Conservation (phyloP, 2,888 invertebrate species). For the Cyaniris semiargus region DNA sequence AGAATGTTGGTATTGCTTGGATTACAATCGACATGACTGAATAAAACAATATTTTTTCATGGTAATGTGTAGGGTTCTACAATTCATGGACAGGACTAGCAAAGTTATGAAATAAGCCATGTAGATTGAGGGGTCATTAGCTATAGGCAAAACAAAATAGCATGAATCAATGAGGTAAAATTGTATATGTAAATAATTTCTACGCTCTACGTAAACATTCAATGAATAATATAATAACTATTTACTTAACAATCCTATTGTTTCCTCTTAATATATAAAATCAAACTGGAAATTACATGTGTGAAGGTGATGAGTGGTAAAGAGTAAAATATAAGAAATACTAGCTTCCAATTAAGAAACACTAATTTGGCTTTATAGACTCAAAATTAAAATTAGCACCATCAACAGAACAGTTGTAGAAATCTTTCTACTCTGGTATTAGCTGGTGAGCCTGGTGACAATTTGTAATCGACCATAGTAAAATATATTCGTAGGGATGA, state of each 20-base stretch:
- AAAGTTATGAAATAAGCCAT: background rate
- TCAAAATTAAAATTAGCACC: too few relatives aligned
- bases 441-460: too few relatives aligned
- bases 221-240: constrained; percentile 2
- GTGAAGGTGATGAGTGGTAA: background rate
- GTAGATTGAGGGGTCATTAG: background rate
- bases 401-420: too few relatives aligned
- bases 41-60: background rate
- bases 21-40: background rate
- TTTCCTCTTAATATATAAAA: background rate
- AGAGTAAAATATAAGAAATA: too few relatives aligned
- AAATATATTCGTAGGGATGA: background rate
- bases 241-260: background rate
- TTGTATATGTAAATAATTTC: background rate
- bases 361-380: too few relatives aligned
- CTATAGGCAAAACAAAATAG: background rate
- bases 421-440: too few relatives aligned
- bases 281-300: background rate
- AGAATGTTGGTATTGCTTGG: background rate
- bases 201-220: background rate
- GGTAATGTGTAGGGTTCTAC: background rate
- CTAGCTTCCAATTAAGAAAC: too few relatives aligned
- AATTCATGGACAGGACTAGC: background rate
- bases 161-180: background rate
- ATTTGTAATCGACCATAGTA: background rate